phyloP scores from a whole-genome alignment of 92 coral and sea anemone genomes.

The Epizoanthus illoricatus region DNA sequence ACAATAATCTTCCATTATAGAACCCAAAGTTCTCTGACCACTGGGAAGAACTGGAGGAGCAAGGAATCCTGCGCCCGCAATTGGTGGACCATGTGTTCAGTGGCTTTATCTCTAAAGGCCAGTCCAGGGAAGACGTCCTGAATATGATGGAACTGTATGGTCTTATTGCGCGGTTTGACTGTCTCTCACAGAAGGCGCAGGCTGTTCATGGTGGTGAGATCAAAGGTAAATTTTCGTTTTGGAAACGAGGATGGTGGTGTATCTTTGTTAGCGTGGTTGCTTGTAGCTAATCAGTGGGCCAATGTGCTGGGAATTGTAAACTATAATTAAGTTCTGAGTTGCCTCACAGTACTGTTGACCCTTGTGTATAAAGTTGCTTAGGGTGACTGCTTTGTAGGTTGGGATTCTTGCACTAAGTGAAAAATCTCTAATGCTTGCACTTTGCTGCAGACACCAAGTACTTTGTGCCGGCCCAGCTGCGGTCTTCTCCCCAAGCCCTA shows the following conservation, averaged over 20 bases:
- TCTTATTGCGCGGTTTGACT: constrained; percentile 36
- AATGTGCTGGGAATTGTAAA: too few relatives aligned
- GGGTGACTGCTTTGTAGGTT: too few relatives aligned
- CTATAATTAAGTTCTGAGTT: not conserved
- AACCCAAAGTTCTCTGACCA: constrained; percentile 69
- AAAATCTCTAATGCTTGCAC: not conserved
- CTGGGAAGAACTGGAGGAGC: constrained; percentile 74
- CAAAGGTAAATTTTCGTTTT: constrained; percentile 13
- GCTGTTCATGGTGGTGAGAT: not conserved
- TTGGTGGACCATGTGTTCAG: constrained; percentile 38
- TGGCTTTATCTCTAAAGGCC: constrained; percentile 43
- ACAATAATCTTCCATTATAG: constrained; percentile 28
- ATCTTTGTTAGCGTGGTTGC: not conserved
- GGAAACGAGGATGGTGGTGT: not conserved
- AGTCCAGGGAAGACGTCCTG: constrained; percentile 35
- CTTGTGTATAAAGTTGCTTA: too few relatives aligned
- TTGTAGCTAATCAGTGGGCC: too few relatives aligned
- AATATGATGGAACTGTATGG: constrained; percentile 45
- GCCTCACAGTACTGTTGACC: too few relatives aligned
- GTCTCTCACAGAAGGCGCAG: not conserved
- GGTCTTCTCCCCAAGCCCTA: constrained; percentile 71
- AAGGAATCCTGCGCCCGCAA: constrained; percentile 27
- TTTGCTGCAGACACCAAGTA: constrained; percentile 44
- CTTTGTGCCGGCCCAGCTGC: constrained; percentile 82
- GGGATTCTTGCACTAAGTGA: not conserved